A percentile compares a stretch with the other conserved stretches of the same genome.
These are phyloP conservation scores for Epinephelus cyanopodus DNA, from an alignment of 2,113 vertebrate genomes.

Conservation along the genomic window DNA sequence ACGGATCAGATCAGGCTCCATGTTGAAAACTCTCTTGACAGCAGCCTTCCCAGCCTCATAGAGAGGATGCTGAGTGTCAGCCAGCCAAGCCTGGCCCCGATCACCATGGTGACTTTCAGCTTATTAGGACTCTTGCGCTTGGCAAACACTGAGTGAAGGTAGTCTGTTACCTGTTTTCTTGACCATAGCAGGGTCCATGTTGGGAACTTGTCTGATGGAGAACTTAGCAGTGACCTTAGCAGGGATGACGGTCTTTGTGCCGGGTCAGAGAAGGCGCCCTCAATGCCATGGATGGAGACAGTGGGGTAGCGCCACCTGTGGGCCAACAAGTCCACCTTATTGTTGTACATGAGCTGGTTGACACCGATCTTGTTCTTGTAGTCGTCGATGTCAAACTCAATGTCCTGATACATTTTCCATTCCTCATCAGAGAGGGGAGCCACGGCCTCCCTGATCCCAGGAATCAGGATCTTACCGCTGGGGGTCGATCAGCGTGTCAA, in stretches of 20 bases:
- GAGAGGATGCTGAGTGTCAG: conserved; percentile 82
- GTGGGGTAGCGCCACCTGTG: conserved; percentile 92
- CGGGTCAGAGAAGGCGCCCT: conserved; percentile 90
- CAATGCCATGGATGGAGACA: conserved; percentile 92
- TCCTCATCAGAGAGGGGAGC: conserved; percentile 88
- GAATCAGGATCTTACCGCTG: conserved; percentile 89
- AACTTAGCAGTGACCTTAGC: conserved; percentile 92
- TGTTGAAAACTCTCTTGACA: conserved; percentile 84
- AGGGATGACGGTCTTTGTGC: conserved; percentile 93
- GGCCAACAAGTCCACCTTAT: conserved; percentile 92
- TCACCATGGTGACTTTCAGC: conserved; percentile 86
- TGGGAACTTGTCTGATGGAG: conserved; percentile 92
- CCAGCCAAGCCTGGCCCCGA: conserved; percentile 88
- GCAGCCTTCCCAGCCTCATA: conserved; percentile 90
- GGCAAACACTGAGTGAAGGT: conserved; percentile 88
- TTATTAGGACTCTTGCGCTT: conserved; percentile 91
- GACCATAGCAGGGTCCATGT: conserved; percentile 88
- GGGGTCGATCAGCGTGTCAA: conserved; percentile 89
- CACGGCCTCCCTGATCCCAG: conserved; percentile 89
- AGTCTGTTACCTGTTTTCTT: conserved; percentile 89
- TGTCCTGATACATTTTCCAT: conserved; percentile 83
- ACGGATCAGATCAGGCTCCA: conserved; percentile 85
- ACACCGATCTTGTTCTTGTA: conserved; percentile 85
- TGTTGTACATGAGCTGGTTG: conserved; percentile 86
- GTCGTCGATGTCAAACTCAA: conserved; percentile 88